Base-by-base conservation (phyloP, 2,888 invertebrate species). In the Melipona beecheii region DNA sequence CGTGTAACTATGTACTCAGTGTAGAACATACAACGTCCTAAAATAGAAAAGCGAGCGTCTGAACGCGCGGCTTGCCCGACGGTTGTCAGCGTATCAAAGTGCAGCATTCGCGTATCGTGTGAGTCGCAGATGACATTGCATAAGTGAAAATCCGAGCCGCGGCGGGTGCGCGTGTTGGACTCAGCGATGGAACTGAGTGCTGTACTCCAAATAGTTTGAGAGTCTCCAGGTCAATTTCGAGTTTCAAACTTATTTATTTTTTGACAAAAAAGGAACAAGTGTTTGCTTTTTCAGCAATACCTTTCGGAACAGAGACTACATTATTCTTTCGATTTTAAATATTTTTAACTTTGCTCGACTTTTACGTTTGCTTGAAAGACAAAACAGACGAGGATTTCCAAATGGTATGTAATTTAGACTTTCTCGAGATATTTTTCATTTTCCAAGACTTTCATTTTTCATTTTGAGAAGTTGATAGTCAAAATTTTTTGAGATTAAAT, bases 51-150 rank as follows among this genome's bases (percentile, higher is more conserved):
- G 56, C 43, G 43, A 43, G 24, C 64, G 52, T 56, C 19, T 36
- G 27, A 72, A 75, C 62, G 27, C 31, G 52, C 56, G 27, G n/a
- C 24, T 68, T 13, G 54, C 21, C 43, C 73, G 73, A 17, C 60
- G 52, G 43, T 50, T 72, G 74, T 82, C 79, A 71, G 49, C 71
- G 68, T 78, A 84, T 82, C 82, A 78, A 84, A 81, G 75, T 78
- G 75, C 82, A 82, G 71, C 52, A 70, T 58, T 78, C 77, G 78
- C 71, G 68, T 71, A 71, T 72, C 72, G 58, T 58, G 54, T 49
- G 54, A 78, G 56, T 68, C 56, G 77, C 62, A 50, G 62, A 62
- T 82, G 54, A 69, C 72, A 62, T 82, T 84, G 75, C 75, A 69
- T 78, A 84, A 75, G 68, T 75, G 75, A 84, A 81, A 84, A 84